phyloP scores from a whole-genome alignment of 1,140 invertebrate species.

The Heliconius eleuchia region DNA sequence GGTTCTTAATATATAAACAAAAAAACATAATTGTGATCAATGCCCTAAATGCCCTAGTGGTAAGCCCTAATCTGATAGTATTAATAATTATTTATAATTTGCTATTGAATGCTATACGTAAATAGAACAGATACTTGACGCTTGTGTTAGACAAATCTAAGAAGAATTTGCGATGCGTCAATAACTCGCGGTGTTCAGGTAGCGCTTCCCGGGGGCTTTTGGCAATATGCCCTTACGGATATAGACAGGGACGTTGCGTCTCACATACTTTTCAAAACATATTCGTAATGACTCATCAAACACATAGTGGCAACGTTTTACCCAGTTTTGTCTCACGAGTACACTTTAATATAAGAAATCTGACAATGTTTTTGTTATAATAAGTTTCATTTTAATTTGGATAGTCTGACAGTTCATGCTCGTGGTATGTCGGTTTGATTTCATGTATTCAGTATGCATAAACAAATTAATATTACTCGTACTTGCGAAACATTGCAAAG shows the following conservation, averaged over 20 bases:
- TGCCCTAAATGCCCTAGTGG: background rate
- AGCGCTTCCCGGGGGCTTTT: conserved; percentile 55
- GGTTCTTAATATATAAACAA: too few species aligned
- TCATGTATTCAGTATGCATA: too few species aligned
- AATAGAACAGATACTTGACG: conserved; percentile 26
- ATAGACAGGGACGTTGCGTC: conserved; percentile 51
- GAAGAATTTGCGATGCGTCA: conserved; percentile 52
- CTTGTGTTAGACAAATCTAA: conserved; percentile 19
- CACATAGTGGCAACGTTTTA: background rate
- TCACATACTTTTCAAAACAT: conserved; percentile 28
- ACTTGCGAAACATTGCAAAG: too few species aligned
- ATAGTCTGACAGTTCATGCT: too few species aligned
- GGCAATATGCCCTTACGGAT: conserved; percentile 69
- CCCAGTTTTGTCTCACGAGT: background rate
- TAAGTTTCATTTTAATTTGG: too few species aligned
- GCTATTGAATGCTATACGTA: background rate
- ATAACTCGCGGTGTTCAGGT: conserved; percentile 55
- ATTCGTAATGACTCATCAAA: conserved; percentile 4
- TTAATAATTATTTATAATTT: background rate
- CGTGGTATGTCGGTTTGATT: too few species aligned
- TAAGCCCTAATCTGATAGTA: background rate
- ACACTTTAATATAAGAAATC: background rate
- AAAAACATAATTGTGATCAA: too few species aligned
- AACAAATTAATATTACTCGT: too few species aligned
- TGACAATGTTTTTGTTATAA: too few species aligned